Conservation (phyloP, 1,140 invertebrate species). For the Drosophila ficusphila region DNA sequence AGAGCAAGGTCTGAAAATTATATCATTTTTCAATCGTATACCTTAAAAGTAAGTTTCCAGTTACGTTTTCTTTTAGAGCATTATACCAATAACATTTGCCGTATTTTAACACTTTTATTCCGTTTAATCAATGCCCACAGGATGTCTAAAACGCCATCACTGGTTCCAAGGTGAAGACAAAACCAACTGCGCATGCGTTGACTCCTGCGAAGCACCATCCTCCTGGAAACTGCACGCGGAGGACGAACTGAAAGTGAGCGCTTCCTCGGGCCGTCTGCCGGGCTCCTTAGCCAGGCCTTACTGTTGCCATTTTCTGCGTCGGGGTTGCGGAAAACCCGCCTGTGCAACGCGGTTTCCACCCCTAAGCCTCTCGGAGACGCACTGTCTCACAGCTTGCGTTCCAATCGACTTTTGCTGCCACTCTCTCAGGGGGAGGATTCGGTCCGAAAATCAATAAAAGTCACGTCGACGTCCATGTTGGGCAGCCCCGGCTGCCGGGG, state of each 20-base stretch:
- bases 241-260: conserved; percentile 15
- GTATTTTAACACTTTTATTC: not conserved
- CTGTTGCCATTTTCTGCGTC: conserved; percentile 64
- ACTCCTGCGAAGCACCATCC: not conserved
- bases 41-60: no score
- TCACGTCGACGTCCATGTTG: conserved; percentile 66
- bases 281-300: conserved; percentile 26
- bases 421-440: conserved; percentile 54
- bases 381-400: conserved; percentile 36
- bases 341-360: conserved; percentile 43
- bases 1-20: no score
- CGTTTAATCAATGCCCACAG: no score
- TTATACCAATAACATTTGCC: no score
- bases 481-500: not conserved
- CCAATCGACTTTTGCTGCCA: conserved; percentile 68
- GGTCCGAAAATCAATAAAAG: conserved; percentile 67
- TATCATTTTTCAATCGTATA: no score
- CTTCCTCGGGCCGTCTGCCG: not conserved
- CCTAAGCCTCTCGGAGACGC: conserved; percentile 24
- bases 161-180: conserved; percentile 37
- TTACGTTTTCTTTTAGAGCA: no score
- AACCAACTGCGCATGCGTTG: conserved; percentile 54
- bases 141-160: conserved; percentile 3
- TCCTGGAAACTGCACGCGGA: conserved; percentile 12
- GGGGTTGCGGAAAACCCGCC: conserved; percentile 34